A percentile compares a stretch with the other conserved stretches of the same genome.
Conservation (phyloP, 2,888 invertebrate genomes). For the Neria commutata region DNA sequence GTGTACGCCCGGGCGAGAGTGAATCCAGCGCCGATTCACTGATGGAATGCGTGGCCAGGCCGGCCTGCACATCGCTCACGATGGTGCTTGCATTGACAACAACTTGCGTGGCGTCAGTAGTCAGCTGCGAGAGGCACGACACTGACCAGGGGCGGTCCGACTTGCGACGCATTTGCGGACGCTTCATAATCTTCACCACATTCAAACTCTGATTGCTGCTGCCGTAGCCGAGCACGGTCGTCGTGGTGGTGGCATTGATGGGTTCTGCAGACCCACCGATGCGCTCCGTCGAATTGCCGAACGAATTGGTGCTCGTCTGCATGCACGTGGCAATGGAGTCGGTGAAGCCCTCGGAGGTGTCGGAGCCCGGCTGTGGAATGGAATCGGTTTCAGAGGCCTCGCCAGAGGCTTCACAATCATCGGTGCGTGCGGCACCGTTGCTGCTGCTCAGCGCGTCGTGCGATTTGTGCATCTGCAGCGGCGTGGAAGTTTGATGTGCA, state of each 20-base stretch:
- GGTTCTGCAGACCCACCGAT: conserved; percentile 69
- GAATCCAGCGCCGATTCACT: conserved; percentile 89
- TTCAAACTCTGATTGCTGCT: conserved; percentile 57
- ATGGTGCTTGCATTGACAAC: conserved; percentile 55
- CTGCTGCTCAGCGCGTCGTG: conserved; percentile 30
- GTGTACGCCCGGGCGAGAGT: conserved; percentile 64
- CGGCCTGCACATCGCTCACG: conserved; percentile 61
- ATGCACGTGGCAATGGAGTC: conserved; percentile 75
- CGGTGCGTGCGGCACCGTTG: conserved; percentile 32
- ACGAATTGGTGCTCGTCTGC: conserved; percentile 62
- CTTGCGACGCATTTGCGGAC: conserved; percentile 53
- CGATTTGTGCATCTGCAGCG: conserved; percentile 33
- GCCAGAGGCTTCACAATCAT: conserved; percentile 83
- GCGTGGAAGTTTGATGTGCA: conserved; percentile 57
- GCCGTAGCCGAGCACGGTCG: conserved; percentile 35
- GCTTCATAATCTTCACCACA: conserved; percentile 67
- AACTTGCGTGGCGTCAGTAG: conserved; percentile 60
- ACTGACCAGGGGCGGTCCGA: conserved; percentile 84
- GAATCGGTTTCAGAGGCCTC: conserved; percentile 73
- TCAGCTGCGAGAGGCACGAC: conserved; percentile 80
- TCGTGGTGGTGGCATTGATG: conserved; percentile 43
- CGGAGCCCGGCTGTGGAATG: conserved; percentile 69
- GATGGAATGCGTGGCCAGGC: conserved; percentile 75
- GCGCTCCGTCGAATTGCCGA: conserved; percentile 64
- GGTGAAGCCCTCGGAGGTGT: conserved; percentile 79